phyloP scores from a whole-genome alignment of 2,888 invertebrate species.

The Labia minor region DNA sequence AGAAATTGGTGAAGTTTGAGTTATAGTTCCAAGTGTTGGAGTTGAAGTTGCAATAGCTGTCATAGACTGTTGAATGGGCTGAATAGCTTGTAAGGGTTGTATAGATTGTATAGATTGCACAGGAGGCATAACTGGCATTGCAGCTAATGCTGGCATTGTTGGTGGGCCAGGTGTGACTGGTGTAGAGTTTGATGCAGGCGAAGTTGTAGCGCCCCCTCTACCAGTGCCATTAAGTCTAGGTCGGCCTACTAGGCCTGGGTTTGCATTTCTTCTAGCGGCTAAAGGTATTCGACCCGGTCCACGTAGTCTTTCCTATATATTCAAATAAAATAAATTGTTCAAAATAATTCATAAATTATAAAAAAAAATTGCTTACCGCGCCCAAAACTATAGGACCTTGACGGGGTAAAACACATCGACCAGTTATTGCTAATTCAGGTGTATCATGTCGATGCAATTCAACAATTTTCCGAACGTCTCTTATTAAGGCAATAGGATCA shows the following conservation, averaged over 20 bases:
- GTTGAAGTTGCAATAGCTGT: too few relatives aligned
- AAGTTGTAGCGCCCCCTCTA: neutral
- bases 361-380: neutral
- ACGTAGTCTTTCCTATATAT: neutral
- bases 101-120: too few relatives aligned
- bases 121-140: too few relatives aligned
- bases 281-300: neutral
- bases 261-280: neutral
- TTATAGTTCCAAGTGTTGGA: too few relatives aligned
- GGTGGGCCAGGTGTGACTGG: too few relatives aligned
- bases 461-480: slow-evolving; percentile 78
- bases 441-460: slow-evolving; percentile 81
- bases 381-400: neutral
- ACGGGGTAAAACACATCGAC: slow-evolving; percentile 36
- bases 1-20: neutral
- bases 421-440: slow-evolving; percentile 71
- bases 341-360: neutral
- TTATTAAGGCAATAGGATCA: slow-evolving; percentile 79
- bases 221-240: neutral
- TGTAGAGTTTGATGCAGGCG: neutral
- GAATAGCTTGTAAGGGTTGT: too few relatives aligned
- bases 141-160: too few relatives aligned
- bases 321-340: neutral
- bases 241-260: neutral
- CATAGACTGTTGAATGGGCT: too few relatives aligned